Evolutionary conservation across 2,888 invertebrate genomes (phyloP).

Genomic region (Oscheius sp.): DNA sequence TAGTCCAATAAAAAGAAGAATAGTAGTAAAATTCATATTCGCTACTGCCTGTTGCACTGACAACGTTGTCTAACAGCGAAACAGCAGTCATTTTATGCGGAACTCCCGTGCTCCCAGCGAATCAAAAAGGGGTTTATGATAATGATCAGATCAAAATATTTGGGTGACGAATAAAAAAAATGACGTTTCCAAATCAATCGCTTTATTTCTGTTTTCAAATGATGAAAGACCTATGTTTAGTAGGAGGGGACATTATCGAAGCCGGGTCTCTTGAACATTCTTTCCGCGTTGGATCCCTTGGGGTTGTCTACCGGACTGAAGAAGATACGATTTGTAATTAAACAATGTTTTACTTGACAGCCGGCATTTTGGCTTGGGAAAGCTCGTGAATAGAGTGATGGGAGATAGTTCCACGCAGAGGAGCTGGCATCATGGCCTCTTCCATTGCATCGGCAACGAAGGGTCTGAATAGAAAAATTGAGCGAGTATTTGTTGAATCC

Average conservation of each 20-base stretch:
- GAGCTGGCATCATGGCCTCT: slow-evolving; percentile 55
- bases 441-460: slow-evolving; percentile 68
- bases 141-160: neutral
- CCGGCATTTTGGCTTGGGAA: slow-evolving; percentile 48
- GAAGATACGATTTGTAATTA: neutral
- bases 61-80: too few relatives aligned
- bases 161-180: neutral
- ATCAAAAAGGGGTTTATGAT: neutral
- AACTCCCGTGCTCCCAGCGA: neutral
- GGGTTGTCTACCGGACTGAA: slow-evolving; percentile 59
- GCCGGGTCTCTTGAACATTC: slow-evolving; percentile 66
- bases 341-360: slow-evolving; percentile 39
- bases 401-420: slow-evolving; percentile 51
- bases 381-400: slow-evolving; percentile 60
- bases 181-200: neutral
- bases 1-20: neutral
- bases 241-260: slow-evolving; percentile 70
- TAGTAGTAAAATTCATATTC: neutral
- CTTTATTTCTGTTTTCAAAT: neutral
- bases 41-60: neutral
- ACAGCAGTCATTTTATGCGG: neutral
- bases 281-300: slow-evolving; percentile 57
- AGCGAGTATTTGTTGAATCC: neutral
- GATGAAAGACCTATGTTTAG: slow-evolving; percentile 15
- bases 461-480: slow-evolving; percentile 68